Evolutionary conservation across 2,113 vertebrate genomes (phyloP).

Genomic region (Pseudolaguvia tuberculata): DNA sequence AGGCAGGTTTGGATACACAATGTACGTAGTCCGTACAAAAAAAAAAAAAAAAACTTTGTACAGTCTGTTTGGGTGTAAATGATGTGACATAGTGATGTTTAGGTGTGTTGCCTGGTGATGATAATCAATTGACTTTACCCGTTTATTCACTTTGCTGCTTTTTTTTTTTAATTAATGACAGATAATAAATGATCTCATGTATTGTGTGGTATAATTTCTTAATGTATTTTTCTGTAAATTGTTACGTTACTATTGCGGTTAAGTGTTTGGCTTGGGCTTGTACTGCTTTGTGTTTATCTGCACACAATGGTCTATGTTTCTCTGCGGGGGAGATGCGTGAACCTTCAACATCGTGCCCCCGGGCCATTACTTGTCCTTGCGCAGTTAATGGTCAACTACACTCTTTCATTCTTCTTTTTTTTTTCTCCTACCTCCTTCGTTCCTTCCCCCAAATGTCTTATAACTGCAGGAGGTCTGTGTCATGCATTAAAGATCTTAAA

Average conservation of each 20-base stretch:
- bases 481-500: conserved; percentile 40
- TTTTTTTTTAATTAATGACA: neutral
- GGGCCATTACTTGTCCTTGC: conserved; percentile 64
- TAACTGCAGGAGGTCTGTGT: conserved; percentile 45
- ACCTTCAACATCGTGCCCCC: conserved; percentile 60
- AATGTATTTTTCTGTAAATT: neutral
- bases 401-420: conserved; percentile 61
- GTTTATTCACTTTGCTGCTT: neutral
- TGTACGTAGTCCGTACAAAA: neutral
- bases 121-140: neutral
- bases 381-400: conserved; percentile 73
- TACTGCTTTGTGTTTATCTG: conserved; percentile 48
- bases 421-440: conserved; percentile 26
- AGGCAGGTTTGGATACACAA: neutral
- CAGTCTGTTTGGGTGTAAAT: neutral
- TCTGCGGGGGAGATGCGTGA: conserved; percentile 70
- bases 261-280: conserved; percentile 14
- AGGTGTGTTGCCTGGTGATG: neutral
- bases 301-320: conserved; percentile 66
- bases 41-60: neutral
- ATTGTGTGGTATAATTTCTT: neutral
- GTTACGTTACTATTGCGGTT: no score
- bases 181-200: neutral
- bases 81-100: neutral
- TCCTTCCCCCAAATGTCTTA: conserved; percentile 49